Evolutionary conservation across 2,797 vertebrate species (phyloP).

Genomic region (Notolabrus celidotus): DNA sequence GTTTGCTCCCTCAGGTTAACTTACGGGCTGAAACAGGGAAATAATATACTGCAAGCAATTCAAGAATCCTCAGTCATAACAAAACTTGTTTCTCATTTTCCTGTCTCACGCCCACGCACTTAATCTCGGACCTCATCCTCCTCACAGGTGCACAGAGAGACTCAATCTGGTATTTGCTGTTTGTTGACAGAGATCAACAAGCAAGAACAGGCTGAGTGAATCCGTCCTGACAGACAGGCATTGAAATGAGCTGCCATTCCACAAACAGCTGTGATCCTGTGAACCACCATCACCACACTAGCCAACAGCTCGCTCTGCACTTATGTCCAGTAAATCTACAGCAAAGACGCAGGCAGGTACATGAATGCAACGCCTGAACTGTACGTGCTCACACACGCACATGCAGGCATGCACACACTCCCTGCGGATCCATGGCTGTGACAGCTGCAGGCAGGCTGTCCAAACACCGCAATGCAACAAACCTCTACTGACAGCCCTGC

Average conservation of each 20-base stretch:
- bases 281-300: slow-evolving; percentile 39
- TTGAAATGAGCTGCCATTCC: slow-evolving; percentile 53
- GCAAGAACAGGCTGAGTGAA: slow-evolving; percentile 64
- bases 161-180: slow-evolving; percentile 61
- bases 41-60: slow-evolving; percentile 17
- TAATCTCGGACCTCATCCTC: slow-evolving; percentile 22
- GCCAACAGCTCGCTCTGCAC: not conserved
- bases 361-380: slow-evolving; percentile 19
- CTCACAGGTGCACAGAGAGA: slow-evolving; percentile 58
- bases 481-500: slow-evolving; percentile 26
- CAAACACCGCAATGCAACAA: slow-evolving; percentile 54
- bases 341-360: slow-evolving; percentile 37
- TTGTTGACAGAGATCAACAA: slow-evolving; percentile 72
- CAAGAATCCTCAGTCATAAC: slow-evolving; percentile 25
- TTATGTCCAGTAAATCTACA: slow-evolving; percentile 17
- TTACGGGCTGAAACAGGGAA: slow-evolving; percentile 36
- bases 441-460: slow-evolving; percentile 67
- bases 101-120: slow-evolving; percentile 30
- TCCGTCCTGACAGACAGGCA: slow-evolving; percentile 49
- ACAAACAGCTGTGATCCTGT: slow-evolving; percentile 62
- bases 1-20: slow-evolving; percentile 9
- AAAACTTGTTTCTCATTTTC: slow-evolving; percentile 36
- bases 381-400: slow-evolving; percentile 10
- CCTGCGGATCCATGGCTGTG: slow-evolving; percentile 33
- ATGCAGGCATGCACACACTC: slow-evolving; percentile 6